phyloP scores from a whole-genome alignment of 2,113 vertebrate species.

The Istiophorus platypterus region DNA sequence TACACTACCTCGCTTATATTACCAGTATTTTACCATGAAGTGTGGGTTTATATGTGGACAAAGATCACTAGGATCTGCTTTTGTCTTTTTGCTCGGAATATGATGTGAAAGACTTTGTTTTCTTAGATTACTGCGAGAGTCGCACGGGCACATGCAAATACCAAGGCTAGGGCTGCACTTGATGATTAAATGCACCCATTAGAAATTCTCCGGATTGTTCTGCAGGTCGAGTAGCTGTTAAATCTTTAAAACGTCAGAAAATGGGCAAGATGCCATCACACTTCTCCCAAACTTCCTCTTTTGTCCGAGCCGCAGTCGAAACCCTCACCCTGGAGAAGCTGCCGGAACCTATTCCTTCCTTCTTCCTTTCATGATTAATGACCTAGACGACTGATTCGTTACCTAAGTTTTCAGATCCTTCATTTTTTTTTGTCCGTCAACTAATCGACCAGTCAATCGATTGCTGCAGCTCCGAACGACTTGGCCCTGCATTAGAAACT shows the following conservation, averaged over 20 bases:
- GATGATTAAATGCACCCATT: background rate
- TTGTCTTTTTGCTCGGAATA: too few relatives aligned
- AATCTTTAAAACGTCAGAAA: background rate
- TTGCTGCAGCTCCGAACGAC: background rate
- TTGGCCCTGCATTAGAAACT: background rate
- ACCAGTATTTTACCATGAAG: background rate
- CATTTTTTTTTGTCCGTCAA: too few relatives aligned
- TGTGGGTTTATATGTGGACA: background rate
- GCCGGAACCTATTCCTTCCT: too few relatives aligned
- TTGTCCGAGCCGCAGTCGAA: background rate
- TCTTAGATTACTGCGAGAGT: too few relatives aligned
- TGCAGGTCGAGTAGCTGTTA: too few relatives aligned
- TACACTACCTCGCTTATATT: background rate
- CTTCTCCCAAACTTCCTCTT: background rate
- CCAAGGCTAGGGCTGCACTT: background rate
- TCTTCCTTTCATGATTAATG: background rate
- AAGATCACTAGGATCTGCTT: too few relatives aligned
- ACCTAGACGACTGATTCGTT: background rate
- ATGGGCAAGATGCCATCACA: background rate
- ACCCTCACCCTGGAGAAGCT: background rate
- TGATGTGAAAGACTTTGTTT: too few relatives aligned
- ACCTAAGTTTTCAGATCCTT: too few relatives aligned
- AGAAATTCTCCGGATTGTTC: too few relatives aligned
- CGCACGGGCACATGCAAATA: background rate
- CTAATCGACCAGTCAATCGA: background rate